A percentile compares a stretch with the other conserved stretches of the same genome.
These are phyloP conservation scores for Ceratoteleas bidentatus DNA, from an alignment of 1,140 invertebrate species.

Conservation along the genomic window DNA sequence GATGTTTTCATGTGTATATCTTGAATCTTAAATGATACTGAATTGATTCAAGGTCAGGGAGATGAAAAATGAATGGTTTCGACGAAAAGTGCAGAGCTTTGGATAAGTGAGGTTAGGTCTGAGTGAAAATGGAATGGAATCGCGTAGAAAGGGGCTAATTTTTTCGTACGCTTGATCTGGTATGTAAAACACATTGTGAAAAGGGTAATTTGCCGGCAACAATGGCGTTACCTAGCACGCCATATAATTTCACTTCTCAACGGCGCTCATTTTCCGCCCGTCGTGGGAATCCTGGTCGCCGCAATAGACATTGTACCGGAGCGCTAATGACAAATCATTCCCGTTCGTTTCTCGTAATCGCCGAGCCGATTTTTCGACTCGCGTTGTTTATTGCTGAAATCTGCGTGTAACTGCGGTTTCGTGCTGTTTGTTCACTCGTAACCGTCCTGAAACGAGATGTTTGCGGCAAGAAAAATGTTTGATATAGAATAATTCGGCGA, in stretches of 20 bases:
- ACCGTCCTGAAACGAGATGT: too few species aligned
- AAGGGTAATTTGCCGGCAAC: constrained; percentile 69
- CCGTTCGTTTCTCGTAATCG: constrained; percentile 20
- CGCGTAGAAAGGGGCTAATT: not conserved
- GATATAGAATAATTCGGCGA: too few species aligned
- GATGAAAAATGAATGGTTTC: too few species aligned
- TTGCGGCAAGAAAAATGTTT: too few species aligned
- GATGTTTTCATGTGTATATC: too few species aligned
- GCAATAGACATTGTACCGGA: constrained; percentile 35
- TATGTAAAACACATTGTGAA: constrained; percentile 19
- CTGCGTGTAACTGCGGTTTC: too few species aligned
- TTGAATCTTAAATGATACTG: too few species aligned
- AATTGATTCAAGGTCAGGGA: too few species aligned
- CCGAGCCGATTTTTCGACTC: not conserved
- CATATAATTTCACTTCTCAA: constrained; percentile 70
- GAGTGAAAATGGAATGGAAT: not conserved
- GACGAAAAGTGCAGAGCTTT: too few species aligned
- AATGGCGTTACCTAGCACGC: constrained; percentile 68
- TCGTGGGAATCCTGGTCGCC: constrained; percentile 64
- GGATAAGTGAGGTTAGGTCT: too few species aligned
- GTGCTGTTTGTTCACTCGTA: too few species aligned
- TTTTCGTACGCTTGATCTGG: not conserved
- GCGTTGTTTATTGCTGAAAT: constrained; percentile 10
- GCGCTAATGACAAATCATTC: constrained; percentile 39
- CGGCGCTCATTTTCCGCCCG: constrained; percentile 69